These are phyloP conservation scores for Drosophila tani DNA, from an alignment of 1,140 invertebrate species.

Conservation along the genomic window DNA sequence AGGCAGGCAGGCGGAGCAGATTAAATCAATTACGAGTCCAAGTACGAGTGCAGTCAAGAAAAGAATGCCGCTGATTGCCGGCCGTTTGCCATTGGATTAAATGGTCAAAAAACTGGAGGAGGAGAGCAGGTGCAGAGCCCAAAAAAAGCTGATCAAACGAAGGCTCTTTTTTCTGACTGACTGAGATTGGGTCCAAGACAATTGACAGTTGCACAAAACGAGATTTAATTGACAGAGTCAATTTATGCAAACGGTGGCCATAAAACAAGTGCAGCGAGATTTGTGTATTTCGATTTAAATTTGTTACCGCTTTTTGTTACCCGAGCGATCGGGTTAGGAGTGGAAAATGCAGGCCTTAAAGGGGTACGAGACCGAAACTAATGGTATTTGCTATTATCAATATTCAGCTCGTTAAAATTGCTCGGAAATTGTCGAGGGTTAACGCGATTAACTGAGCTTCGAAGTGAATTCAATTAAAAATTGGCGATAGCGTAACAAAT, in stretches of 20 bases:
- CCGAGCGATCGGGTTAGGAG: constrained; percentile 1
- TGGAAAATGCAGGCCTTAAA: constrained; percentile 13
- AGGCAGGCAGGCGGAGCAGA: constrained; percentile 59
- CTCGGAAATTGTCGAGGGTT: constrained; percentile 9
- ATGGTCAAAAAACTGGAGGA: neutral
- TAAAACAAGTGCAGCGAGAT: constrained; percentile 59
- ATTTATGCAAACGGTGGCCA: constrained; percentile 77
- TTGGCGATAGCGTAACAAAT: neutral
- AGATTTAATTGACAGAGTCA: constrained; percentile 79
- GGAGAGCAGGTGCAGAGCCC: constrained; percentile 32
- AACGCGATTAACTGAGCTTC: neutral
- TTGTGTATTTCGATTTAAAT: constrained; percentile 41
- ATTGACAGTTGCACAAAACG: constrained; percentile 71
- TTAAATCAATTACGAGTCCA: constrained; percentile 74
- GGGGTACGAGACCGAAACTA: constrained; percentile 14
- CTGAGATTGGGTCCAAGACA: constrained; percentile 43
- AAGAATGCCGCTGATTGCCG: constrained; percentile 64
- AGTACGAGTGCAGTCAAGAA: constrained; percentile 23
- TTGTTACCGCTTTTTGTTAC: constrained; percentile 27
- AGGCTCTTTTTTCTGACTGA: constrained; percentile 32
- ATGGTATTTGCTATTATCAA: constrained; percentile 15
- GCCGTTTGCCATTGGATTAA: constrained; percentile 35
- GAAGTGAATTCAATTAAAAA: neutral
- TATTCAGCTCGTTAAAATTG: constrained; percentile 19
- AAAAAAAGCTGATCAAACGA: constrained; percentile 23